Evolutionary conservation across 2,797 vertebrate species (phyloP), one percentile per base, ranked within the genome.

Genomic region (Chloroceryle inda): DNA sequence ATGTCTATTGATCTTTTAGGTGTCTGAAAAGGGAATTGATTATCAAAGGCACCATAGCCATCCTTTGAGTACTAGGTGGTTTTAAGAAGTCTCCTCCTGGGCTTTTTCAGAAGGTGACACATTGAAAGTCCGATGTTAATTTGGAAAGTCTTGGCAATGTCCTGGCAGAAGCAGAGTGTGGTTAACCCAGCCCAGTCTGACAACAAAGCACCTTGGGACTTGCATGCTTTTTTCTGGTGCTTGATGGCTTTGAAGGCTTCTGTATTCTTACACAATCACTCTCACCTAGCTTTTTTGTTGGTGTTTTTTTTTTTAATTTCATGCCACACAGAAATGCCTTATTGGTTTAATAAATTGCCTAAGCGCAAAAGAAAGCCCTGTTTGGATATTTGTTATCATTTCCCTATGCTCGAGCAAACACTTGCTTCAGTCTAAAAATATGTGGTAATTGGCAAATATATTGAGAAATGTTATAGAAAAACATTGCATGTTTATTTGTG

Each of bases 291-390:
- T 44, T 19, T 35, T 47, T 79, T 71, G 79, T 53, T 64, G 40
- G 40, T 40, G 37, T 26, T 62, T 40, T 31, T 31, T 62, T n/a
- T 22, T 47, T 47, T 38, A 72, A 24, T 85, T 68, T 33, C 20
- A 10, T 49, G 35, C 62, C 47, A 27, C 10, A 6, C 75, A 50
- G 63, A 40, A 85, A 82, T 49, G 42, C 75, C 92, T 91, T 42
- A 40, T 85, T 91, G 68, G 58, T 74, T 92, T 94, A 94, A 88
- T 92, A 69, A 94, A 94, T 89, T 55, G 53, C 58, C 68, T 64
- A 3, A 75, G 72, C 4, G 6, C 72, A 68, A 89, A 85, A 85
- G 49, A 75, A 64, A 85, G 72, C 81, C 24, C 24, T 64, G 53
- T 77, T 96, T 85, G 74, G 68, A 11, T 85, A 77, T 94, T 85